A percentile compares a stretch with the other conserved stretches of the same genome.
These are phyloP conservation scores for Nymphalis urticae DNA, from an alignment of 2,888 invertebrate genomes.

Conservation along the genomic window DNA sequence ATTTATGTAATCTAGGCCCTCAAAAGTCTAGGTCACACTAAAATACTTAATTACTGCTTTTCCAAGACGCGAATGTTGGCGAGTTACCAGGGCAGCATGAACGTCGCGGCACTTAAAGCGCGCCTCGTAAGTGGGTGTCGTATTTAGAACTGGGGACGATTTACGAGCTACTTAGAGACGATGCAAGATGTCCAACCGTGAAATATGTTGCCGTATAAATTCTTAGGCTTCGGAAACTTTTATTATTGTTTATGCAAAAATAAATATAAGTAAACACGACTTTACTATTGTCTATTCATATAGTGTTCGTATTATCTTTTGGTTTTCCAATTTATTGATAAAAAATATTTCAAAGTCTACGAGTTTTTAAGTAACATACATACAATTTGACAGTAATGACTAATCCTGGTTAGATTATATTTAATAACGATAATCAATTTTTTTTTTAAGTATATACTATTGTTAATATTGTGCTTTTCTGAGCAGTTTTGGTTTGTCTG, in stretches of 20 bases:
- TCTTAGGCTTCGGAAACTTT: slow-evolving; percentile 14
- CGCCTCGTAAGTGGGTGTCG: slow-evolving; percentile 18
- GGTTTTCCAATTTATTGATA: too few relatives aligned
- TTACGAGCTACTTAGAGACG: slow-evolving; percentile 24
- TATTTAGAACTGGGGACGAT: slow-evolving; percentile 18
- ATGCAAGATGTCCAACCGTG: slow-evolving; percentile 27
- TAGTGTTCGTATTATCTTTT: neutral
- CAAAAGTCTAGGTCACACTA: slow-evolving; percentile 12
- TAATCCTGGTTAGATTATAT: too few relatives aligned
- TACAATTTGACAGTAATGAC: too few relatives aligned
- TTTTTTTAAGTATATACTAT: too few relatives aligned
- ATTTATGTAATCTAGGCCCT: slow-evolving; percentile 10
- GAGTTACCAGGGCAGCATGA: slow-evolving; percentile 18
- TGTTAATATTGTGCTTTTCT: too few relatives aligned
- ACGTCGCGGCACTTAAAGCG: slow-evolving; percentile 19
- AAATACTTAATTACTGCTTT: slow-evolving; percentile 8
- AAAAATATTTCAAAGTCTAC: too few relatives aligned
- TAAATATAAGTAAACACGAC: neutral
- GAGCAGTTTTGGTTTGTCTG: too few relatives aligned
- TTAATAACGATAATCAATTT: too few relatives aligned
- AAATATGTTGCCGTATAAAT: slow-evolving; percentile 19
- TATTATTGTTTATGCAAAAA: slow-evolving; percentile 10
- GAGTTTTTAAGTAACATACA: too few relatives aligned
- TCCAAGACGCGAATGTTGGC: slow-evolving; percentile 17
- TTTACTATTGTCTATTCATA: slow-evolving; percentile 3